Conservation (phyloP, 2,888 invertebrate genomes). For the Philonicus albiceps region DNA sequence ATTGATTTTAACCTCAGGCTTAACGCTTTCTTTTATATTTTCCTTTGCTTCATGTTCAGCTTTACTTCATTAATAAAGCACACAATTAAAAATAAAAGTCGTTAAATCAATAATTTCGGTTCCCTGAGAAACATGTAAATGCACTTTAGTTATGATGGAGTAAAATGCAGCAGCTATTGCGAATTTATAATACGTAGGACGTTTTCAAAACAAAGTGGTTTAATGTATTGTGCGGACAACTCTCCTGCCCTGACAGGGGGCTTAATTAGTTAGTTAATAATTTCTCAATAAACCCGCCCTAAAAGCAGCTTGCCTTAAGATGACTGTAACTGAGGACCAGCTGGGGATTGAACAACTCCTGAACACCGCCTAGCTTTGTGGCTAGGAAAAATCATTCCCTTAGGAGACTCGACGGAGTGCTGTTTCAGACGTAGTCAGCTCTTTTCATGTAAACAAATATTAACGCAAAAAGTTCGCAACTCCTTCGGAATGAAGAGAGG, state of each 20-base stretch:
- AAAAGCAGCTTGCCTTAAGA: background rate
- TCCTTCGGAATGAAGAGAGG: background rate
- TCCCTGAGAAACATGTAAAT: background rate
- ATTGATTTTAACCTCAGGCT: background rate
- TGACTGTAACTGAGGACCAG: background rate
- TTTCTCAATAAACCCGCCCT: constrained; percentile 24
- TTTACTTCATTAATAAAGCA: background rate
- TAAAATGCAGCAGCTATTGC: background rate
- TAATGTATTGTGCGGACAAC: background rate
- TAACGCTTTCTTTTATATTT: background rate
- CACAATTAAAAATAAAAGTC: background rate
- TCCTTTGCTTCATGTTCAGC: background rate
- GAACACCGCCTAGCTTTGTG: background rate
- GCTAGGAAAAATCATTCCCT: background rate
- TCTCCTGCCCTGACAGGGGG: background rate
- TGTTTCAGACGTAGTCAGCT: constrained; percentile 17
- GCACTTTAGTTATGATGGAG: background rate
- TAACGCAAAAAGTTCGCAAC: constrained; percentile 17
- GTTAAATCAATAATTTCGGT: background rate
- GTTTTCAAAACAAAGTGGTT: background rate
- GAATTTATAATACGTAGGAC: background rate
- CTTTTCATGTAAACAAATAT: constrained; percentile 29
- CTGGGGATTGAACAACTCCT: background rate
- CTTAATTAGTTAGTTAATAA: constrained; percentile 29
- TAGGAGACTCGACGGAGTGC: background rate